Conservation (phyloP, 2,113 vertebrate species). For the Gobio gobio region DNA sequence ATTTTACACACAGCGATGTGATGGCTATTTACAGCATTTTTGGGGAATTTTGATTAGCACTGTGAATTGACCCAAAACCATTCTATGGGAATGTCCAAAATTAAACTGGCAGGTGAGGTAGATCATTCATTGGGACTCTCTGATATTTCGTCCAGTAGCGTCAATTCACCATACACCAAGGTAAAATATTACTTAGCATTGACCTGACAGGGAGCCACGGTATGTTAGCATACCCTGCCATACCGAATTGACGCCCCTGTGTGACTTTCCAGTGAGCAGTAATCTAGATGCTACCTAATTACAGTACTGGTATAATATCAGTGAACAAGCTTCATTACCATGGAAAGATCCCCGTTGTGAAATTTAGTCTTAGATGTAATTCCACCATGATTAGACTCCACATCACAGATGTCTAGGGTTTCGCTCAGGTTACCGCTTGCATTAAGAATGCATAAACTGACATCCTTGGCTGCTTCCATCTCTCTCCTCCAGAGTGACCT, state of each 20-base stretch:
- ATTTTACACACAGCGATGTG: not conserved
- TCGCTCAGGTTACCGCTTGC: slow-evolving; percentile 11
- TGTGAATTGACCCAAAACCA: not conserved
- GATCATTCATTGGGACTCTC: not conserved
- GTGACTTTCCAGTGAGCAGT: not conserved
- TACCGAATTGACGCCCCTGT: too few relatives aligned
- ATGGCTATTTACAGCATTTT: not conserved
- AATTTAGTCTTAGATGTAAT: slow-evolving; percentile 19
- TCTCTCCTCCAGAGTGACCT: slow-evolving; percentile 31
- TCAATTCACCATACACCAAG: too few relatives aligned
- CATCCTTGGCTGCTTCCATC: slow-evolving; percentile 11
- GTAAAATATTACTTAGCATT: too few relatives aligned
- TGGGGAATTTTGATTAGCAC: not conserved
- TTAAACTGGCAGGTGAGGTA: not conserved
- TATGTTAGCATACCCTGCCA: too few relatives aligned
- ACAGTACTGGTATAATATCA: not conserved
- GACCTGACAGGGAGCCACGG: too few relatives aligned
- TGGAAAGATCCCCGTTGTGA: slow-evolving; percentile 9
- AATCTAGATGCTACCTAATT: slow-evolving; percentile 12
- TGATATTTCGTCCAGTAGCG: not conserved
- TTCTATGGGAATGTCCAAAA: not conserved
- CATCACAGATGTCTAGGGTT: slow-evolving; percentile 21
- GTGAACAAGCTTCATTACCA: slow-evolving; percentile 24
- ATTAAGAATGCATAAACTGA: slow-evolving; percentile 37
- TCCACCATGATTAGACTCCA: slow-evolving; percentile 15